Evolutionary conservation across 2,797 vertebrate species (phyloP).

Genomic region (Pantherophis vulpinus): DNA sequence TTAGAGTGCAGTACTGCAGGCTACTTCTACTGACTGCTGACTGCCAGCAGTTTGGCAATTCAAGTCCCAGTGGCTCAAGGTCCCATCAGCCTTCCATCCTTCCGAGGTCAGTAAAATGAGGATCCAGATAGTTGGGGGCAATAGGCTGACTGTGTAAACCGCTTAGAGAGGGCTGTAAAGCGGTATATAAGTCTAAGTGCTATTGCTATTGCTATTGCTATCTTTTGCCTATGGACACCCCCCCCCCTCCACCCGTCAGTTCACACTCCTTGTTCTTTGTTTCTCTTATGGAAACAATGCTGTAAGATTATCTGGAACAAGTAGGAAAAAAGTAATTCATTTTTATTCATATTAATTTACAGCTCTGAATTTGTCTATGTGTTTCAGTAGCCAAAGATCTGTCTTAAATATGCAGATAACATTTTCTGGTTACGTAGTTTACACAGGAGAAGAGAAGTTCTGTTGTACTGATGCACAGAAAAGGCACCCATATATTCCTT

Average conservation of each 20-base stretch:
- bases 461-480: neutral
- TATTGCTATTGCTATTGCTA: no score
- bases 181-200: no score
- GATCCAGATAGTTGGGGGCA: no score
- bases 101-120: no score
- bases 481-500: neutral
- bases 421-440: neutral
- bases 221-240: neutral
- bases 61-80: no score
- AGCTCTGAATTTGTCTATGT: neutral
- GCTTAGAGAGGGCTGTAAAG: no score
- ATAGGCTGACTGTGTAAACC: no score
- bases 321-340: neutral
- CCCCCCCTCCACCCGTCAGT: fast-evolving
- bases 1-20: no score
- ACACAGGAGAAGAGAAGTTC: neutral
- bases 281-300: neutral
- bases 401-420: neutral
- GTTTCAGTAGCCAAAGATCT: neutral
- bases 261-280: neutral
- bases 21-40: no score
- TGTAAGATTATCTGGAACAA: neutral
- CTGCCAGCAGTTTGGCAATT: no score
- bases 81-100: no score
- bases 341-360: neutral